Evolutionary conservation across 1,140 invertebrate genomes (phyloP), one percentile per base, ranked within the genome.

Genomic region (Eriosoma lanigerum): DNA sequence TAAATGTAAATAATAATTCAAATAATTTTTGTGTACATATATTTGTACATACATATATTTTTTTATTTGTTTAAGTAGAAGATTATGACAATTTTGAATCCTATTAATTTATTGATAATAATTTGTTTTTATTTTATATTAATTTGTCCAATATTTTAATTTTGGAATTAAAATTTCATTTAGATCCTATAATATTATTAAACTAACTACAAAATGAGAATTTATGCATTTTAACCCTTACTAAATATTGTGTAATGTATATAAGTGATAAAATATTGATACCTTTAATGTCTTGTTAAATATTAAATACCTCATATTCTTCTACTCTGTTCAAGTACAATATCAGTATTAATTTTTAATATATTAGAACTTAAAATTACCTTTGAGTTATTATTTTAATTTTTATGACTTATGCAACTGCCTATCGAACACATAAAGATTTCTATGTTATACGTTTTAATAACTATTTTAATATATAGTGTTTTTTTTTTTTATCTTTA

Each of bases 291-390:
- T 38, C 8, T 38, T 38, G n/a, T n/a, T 24, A 24, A 56, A 12
- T 54, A 12, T 56, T n/a, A 24, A 26, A 15, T 72, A 72, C 46
- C 48, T 72, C 46, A 50, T 72, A 68, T 52, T 72, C 46, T 72
- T 72, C 48, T 72, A 72, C 46, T 29, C 21, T 72, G 68, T 72
- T 72, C 68, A 72, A 72, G 13, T 72, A 50, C 68, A 72, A 24
- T 72, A 68, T 72, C 68, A 72, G 68, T 72, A 72, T 72, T 72
- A 52, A 48, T 72, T 52, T 44, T 68, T 46, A 46, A 46, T 72
- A 72, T 72, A 72, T 72, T 72, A 72, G 21, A 24, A 29, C 46
- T n/a, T 72, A 72, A 12, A 12, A 4, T 24, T 56, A 56, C n/a
- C n/a, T 17, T 72, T 72, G 13, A 29, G 13, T 70, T 70, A 26